These are phyloP conservation scores for Cheilosia vulpina DNA, from an alignment of 2,888 invertebrate species.

Conservation along the genomic window DNA sequence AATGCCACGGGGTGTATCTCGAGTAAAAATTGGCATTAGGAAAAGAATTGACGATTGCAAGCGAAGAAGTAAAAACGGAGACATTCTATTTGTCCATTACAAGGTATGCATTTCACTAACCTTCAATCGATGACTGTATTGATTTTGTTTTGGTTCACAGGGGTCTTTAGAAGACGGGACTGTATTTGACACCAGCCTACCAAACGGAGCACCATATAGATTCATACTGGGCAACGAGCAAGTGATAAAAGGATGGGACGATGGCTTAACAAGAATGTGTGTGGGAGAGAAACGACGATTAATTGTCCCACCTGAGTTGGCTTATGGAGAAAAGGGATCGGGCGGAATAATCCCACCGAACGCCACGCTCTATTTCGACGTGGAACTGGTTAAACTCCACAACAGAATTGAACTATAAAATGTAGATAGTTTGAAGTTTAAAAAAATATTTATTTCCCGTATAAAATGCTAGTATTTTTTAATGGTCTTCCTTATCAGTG, in stretches of 20 bases:
- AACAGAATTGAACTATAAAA: slow-evolving; percentile 39
- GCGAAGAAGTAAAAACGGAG: slow-evolving; percentile 90
- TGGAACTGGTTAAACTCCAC: slow-evolving; percentile 37
- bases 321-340: slow-evolving; percentile 42
- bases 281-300: slow-evolving; percentile 85
- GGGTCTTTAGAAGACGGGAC: slow-evolving; percentile 40
- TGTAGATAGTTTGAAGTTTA: neutral
- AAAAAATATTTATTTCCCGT: slow-evolving; percentile 17
- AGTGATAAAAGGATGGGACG: slow-evolving; percentile 97
- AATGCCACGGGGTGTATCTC: slow-evolving; percentile 79
- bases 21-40: slow-evolving; percentile 93
- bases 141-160: neutral
- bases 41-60: slow-evolving; percentile 90
- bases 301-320: slow-evolving; percentile 46
- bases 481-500: slow-evolving; percentile 94
- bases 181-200: slow-evolving; percentile 87
- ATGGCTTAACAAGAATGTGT: slow-evolving; percentile 94
- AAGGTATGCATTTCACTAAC: slow-evolving; percentile 85
- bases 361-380: slow-evolving; percentile 41
- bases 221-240: slow-evolving; percentile 95
- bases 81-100: slow-evolving; percentile 92
- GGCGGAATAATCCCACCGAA: slow-evolving; percentile 38
- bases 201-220: slow-evolving; percentile 93
- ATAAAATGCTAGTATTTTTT: slow-evolving; percentile 89
- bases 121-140: neutral